These are phyloP conservation scores for Fundulus diaphanus DNA, from an alignment of 2,797 vertebrate genomes.

Conservation along the genomic window DNA sequence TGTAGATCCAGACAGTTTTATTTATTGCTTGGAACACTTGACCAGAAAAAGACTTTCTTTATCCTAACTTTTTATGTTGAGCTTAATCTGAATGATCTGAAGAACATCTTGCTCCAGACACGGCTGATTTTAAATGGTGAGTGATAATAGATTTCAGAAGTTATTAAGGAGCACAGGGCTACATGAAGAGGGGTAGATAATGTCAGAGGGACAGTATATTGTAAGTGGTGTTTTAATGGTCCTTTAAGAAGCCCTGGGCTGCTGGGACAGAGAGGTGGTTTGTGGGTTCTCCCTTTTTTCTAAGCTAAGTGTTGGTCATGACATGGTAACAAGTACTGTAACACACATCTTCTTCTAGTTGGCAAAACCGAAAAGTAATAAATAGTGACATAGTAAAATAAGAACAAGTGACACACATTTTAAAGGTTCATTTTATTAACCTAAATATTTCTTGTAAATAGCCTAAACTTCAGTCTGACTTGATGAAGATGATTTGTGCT, in stretches of 20 bases:
- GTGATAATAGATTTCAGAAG: slow-evolving; percentile 20
- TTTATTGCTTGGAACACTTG: slow-evolving; percentile 22
- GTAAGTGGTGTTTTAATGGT: background rate
- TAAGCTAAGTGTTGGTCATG: background rate
- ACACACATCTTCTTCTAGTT: background rate
- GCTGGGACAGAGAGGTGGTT: background rate
- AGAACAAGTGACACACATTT: no score
- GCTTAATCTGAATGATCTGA: background rate
- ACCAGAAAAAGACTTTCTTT: slow-evolving; percentile 19
- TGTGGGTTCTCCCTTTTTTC: background rate
- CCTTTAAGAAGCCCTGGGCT: background rate
- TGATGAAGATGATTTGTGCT: no score
- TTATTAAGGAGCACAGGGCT: slow-evolving; percentile 10
- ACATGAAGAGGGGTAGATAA: background rate
- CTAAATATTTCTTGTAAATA: no score
- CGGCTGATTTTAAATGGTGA: slow-evolving; percentile 5
- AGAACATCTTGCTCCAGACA: slow-evolving; percentile 4
- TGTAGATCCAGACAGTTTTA: slow-evolving; percentile 28
- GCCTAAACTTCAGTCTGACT: no score
- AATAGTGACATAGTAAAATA: background rate
- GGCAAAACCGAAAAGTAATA: background rate
- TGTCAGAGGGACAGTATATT: background rate
- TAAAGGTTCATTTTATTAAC: no score
- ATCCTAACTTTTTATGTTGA: slow-evolving; percentile 5
- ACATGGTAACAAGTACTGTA: background rate